Conservation (phyloP, 2,113 vertebrate genomes). For the Platichthys flesus region DNA sequence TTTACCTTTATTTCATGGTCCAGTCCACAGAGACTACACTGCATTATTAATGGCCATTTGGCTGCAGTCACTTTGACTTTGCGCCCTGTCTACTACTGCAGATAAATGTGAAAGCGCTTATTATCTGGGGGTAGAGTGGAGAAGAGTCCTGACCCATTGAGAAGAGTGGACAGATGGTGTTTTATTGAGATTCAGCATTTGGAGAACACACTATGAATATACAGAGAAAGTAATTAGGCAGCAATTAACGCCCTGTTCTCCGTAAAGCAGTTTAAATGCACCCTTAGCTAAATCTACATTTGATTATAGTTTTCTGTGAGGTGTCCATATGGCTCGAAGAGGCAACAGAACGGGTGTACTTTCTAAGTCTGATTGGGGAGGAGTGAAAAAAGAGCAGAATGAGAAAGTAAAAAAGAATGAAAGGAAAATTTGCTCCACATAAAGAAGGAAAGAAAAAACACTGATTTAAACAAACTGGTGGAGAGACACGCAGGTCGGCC, state of each 20-base stretch:
- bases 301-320: slow-evolving; percentile 14
- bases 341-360: background rate
- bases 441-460: no score
- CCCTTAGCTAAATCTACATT: background rate
- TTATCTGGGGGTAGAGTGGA: background rate
- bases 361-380: background rate
- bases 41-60: background rate
- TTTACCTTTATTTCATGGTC: background rate
- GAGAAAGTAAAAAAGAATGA: no score
- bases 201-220: slow-evolving; percentile 7
- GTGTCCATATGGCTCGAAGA: slow-evolving; percentile 13
- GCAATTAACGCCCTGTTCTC: slow-evolving; percentile 3
- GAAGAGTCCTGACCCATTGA: slow-evolving; percentile 4
- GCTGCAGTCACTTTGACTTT: background rate
- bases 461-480: no score
- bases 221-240: slow-evolving; percentile 25
- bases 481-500: no score
- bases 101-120: background rate
- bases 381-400: background rate
- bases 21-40: no score
- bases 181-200: slow-evolving; percentile 20
- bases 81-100: background rate
- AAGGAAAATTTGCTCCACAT: no score
- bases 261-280: background rate
- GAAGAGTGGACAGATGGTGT: slow-evolving; percentile 40